phyloP scores from a whole-genome alignment of 1,140 invertebrate species.

The Drosophila sulfurigaster region DNA sequence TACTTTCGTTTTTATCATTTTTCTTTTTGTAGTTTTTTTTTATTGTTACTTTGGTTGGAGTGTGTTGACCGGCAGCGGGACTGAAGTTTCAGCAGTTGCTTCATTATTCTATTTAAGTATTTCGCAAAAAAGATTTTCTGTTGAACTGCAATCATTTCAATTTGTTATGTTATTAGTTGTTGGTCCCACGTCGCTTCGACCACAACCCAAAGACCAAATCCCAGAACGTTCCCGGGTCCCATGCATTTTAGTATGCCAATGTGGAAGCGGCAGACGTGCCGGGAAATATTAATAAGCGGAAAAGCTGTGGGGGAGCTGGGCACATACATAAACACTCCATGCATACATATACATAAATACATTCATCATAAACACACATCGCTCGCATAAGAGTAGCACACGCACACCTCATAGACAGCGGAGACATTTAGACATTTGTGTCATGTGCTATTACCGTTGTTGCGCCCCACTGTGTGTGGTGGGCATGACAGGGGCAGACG shows the following conservation, averaged over 20 bases:
- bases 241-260: slow-evolving; percentile 55
- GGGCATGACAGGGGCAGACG: slow-evolving; percentile 32
- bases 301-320: slow-evolving; percentile 58
- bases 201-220: slow-evolving; percentile 15
- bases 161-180: slow-evolving; percentile 24
- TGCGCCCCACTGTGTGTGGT: slow-evolving; percentile 49
- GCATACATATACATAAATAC: slow-evolving; percentile 31
- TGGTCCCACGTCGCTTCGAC: slow-evolving; percentile 5
- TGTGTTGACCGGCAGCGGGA: slow-evolving; percentile 39
- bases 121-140: slow-evolving; percentile 52
- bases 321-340: background rate
- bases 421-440: slow-evolving; percentile 66
- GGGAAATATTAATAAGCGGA: slow-evolving; percentile 80
- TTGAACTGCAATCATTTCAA: slow-evolving; percentile 67
- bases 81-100: slow-evolving; percentile 64
- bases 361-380: slow-evolving; percentile 11
- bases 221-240: slow-evolving; percentile 18
- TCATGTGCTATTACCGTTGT: slow-evolving; percentile 68
- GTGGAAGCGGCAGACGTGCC: slow-evolving; percentile 60
- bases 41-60: slow-evolving; percentile 16
- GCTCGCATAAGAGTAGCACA: background rate
- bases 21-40: slow-evolving; percentile 36
- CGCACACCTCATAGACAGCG: slow-evolving; percentile 11
- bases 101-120: slow-evolving; percentile 60
- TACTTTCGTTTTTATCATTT: slow-evolving; percentile 68